Evolutionary conservation across 2,113 vertebrate species (phyloP).

Genomic region (Acrocephalus kingi): DNA sequence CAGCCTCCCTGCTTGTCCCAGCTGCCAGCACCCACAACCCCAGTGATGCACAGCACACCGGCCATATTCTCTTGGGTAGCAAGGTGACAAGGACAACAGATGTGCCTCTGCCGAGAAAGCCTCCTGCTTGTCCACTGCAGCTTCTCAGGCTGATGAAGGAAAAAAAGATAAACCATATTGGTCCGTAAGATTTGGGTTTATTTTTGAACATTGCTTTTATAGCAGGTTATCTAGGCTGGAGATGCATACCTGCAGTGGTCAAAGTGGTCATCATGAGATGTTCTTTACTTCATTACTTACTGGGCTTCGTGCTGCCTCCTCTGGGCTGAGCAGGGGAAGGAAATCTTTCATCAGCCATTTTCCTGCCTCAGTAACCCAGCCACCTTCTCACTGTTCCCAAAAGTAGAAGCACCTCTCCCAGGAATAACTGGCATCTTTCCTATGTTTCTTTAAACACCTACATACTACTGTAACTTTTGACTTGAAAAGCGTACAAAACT

Average conservation of each 20-base stretch:
- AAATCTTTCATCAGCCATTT: background rate
- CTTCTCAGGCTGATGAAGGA: background rate
- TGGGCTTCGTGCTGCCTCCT: background rate
- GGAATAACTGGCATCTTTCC: background rate
- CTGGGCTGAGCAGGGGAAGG: background rate
- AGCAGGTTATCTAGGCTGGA: background rate
- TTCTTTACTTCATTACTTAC: background rate
- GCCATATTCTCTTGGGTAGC: background rate
- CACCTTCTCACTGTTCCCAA: background rate
- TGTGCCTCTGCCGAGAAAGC: background rate
- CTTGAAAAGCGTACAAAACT: background rate
- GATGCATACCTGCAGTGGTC: background rate
- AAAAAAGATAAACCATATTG: background rate
- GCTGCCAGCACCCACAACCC: rapidly evolving
- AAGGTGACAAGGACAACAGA: background rate
- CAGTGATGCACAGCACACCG: background rate
- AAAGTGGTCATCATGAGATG: background rate
- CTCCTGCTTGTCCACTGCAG: background rate
- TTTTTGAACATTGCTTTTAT: background rate
- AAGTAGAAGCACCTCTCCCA: background rate
- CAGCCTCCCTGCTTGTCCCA: rapidly evolving
- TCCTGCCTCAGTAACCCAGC: background rate
- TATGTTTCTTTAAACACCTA: background rate
- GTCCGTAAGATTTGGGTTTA: background rate
- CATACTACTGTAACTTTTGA: background rate